Conservation (phyloP, 2,797 vertebrate species). For the Neomorphus geoffroyi region DNA sequence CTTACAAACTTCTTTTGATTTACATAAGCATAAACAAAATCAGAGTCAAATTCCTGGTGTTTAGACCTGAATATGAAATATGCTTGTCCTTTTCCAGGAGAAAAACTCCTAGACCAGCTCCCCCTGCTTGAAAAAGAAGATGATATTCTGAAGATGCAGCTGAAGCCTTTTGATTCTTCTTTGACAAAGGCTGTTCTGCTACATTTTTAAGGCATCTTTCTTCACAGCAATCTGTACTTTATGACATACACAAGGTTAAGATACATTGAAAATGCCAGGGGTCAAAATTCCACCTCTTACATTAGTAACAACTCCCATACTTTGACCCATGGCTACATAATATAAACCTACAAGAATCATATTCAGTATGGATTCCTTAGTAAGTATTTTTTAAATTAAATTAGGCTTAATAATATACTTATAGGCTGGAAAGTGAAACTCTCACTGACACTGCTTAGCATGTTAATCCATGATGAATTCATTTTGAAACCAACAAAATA, state of each 20-base stretch:
- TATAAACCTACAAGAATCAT: neutral
- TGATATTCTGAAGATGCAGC: neutral
- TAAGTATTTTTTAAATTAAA: neutral
- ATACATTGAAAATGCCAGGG: neutral
- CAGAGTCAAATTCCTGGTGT: neutral
- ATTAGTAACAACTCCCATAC: neutral
- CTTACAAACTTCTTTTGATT: neutral
- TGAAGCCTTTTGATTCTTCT: neutral
- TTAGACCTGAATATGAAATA: neutral
- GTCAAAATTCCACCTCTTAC: neutral
- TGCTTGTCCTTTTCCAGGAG: neutral
- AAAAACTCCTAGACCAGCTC: neutral
- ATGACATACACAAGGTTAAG: neutral
- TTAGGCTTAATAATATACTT: neutral
- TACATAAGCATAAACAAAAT: conserved; percentile 1
- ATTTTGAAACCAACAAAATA: conserved; percentile 5
- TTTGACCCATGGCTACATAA: neutral
- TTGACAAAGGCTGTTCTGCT: neutral
- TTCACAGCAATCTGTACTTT: neutral
- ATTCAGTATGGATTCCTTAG: neutral
- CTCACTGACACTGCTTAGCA: neutral
- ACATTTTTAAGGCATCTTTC: neutral
- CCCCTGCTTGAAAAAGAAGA: neutral
- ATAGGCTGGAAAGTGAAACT: neutral
- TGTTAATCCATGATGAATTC: neutral